Evolutionary conservation across 2,888 invertebrate species (phyloP), one percentile per base, ranked within the genome.

Genomic region (Ypsolopha scabrella): DNA sequence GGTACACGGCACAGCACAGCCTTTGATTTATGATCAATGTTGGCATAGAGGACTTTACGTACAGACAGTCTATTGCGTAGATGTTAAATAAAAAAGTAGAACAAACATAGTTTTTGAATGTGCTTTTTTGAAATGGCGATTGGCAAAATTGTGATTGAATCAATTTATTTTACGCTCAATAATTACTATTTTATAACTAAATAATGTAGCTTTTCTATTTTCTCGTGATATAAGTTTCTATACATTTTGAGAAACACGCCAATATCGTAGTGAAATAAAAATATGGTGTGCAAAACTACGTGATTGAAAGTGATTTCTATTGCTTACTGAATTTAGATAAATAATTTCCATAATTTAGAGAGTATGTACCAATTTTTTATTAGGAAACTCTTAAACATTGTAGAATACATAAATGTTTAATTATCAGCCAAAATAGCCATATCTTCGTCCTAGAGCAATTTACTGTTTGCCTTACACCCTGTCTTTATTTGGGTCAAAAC

Each of bases 41-140:
- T 24, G 24, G 24, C 24, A 3, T 4, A 24, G 2, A 24, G 24
- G 10, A 39, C 39, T 39, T 39, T 39, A n/a, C 39, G 9, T 10
- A 39, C n/a, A 9, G 9, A n/a, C n/a, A n/a, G n/a, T n/a, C n/a
- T n/a, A n/a, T n/a, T n/a, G n/a, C n/a, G n/a, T n/a, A n/a, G n/a
- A 39, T 10, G n/a, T 10, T n/a, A 39, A n/a, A 10, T 39, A 39
- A 10, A n/a, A 39, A 39, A 39, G n/a, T 6, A 39, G 2, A 3
- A 3, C 2, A 10, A 9, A 39, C 39, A 13, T 43, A 48, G 55
- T 65, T 68, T 63, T 61, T 57, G 58, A 65, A 65, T 64, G 46
- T 57, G 63, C 62, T 73, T 70, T 72, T 74, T 71, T 75, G 80
- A 77, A 82, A 83, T 83, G 83, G 85, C 83, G 82, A 82, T 47